These are phyloP conservation scores for Xestoiulus laeticollis DNA, from an alignment of 2,888 invertebrate species.

Conservation along the genomic window DNA sequence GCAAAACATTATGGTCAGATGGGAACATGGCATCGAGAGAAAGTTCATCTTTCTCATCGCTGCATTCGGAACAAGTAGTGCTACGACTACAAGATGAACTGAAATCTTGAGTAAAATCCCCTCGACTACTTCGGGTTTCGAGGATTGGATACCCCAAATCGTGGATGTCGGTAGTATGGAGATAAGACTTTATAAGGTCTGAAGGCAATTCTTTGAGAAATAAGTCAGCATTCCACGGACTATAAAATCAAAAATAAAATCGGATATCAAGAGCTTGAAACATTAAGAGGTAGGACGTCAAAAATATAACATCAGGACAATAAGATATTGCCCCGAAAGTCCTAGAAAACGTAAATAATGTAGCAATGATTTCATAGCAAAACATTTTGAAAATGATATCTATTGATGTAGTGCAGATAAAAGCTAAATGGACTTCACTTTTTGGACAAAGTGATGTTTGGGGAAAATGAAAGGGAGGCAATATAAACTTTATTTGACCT, in stretches of 20 bases:
- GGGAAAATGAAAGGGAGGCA: no score
- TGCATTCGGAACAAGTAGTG: slow-evolving; percentile 49
- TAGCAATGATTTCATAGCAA: no score
- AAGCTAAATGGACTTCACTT: no score
- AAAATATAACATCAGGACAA: no score
- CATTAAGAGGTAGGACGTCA: no score
- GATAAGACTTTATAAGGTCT: slow-evolving; percentile 39
- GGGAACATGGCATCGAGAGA: neutral
- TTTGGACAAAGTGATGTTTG: no score
- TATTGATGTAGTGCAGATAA: no score
- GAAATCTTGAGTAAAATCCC: neutral
- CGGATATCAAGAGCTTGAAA: neutral
- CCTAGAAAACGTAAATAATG: no score
- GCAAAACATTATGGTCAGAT: neutral
- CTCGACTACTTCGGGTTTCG: neutral
- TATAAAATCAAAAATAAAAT: slow-evolving; percentile 51
- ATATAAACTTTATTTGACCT: no score
- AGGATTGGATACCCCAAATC: slow-evolving; percentile 43
- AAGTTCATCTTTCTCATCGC: slow-evolving; percentile 48
- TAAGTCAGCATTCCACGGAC: slow-evolving; percentile 55
- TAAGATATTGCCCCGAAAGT: no score
- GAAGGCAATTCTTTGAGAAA: slow-evolving; percentile 54
- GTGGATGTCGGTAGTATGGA: neutral
- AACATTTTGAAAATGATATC: no score
- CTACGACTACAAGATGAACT: slow-evolving; percentile 49